Base-by-base conservation (phyloP, 2,888 invertebrate species). In the Calameuta pallipes region DNA sequence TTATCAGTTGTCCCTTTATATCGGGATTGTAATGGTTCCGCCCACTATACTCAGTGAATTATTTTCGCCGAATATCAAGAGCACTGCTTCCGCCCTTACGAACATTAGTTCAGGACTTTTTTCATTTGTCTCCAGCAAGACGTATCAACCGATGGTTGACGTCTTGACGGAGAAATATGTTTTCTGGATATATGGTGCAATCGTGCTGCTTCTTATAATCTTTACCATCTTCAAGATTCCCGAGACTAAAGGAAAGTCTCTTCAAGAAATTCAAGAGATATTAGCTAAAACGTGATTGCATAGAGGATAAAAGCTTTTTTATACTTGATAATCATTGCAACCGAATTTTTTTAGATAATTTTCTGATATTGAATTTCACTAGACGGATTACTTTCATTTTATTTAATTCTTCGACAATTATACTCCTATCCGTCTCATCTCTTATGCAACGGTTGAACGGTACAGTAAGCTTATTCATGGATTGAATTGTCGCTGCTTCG, bases 171-270 rank as follows among this genome's bases (percentile, higher is more conserved):
- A 85, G 11, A 82, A 83, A 68, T 86, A 84, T 36, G 77, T 87
- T 0, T 90, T 87, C 69, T 84, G 85, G 75, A 69, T 85, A 0
- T 89, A 90, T 76, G 84, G 84, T 0, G 0, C 82, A 1, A 34
- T 87, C 15, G 77, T 88, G 77, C 6, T 86, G 0, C n/a, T 85
- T 0, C 82, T 85, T 1, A 68, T 87, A 4, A 77, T 87, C 0
- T 87, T 83, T 36, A 82, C 83, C 9, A n/a, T 85, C 0, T 35
- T 81, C 23, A 85, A 76, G n/a, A 37, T 91, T n/a, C 89, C 89
- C 0, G 91, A 90, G 77, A 91, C 91, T 0, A 91, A 89, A 76
- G 88, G 89, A 2, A 87, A 90, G 76, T 82, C 88, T 0, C 81
- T 90, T 31, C 87, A 87, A 37, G 86, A 89, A 68, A 90, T 91